phyloP scores from a whole-genome alignment of 2,888 invertebrate species.

The Erynnis tages region DNA sequence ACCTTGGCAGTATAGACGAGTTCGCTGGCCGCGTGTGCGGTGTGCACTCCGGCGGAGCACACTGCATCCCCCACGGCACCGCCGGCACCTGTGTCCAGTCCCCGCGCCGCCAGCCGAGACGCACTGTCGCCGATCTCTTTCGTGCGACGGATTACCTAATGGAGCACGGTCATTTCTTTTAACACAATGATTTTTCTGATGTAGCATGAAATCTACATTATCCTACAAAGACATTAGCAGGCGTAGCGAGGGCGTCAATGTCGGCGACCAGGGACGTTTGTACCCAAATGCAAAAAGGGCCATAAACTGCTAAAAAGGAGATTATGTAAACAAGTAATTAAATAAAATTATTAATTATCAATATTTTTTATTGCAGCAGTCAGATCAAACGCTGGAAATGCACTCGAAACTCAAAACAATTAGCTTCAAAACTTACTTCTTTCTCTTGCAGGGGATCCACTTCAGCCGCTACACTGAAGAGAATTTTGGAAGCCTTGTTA shows the following conservation, averaged over 20 bases:
- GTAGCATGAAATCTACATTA: not conserved
- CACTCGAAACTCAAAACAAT: no score
- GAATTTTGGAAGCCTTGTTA: conserved; percentile 47
- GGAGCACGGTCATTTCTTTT: not conserved
- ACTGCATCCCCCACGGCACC: conserved; percentile 31
- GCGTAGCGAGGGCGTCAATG: no score
- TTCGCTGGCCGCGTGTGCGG: conserved; percentile 47
- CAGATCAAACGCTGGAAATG: no score
- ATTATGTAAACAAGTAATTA: no score
- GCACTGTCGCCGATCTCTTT: conserved; percentile 53
- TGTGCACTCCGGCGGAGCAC: conserved; percentile 40
- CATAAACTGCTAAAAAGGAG: no score
- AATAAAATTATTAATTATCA: no score
- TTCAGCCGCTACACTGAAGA: conserved; percentile 50
- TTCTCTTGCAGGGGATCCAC: conserved; percentile 52
- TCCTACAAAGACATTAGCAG: no score
- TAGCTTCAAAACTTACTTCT: conserved; percentile 42
- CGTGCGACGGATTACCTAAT: conserved; percentile 49
- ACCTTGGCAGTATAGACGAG: conserved; percentile 58
- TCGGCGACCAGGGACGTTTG: no score
- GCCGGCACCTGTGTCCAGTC: conserved; percentile 24
- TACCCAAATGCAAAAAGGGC: no score
- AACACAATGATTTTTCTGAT: not conserved
- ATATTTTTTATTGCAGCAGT: no score
- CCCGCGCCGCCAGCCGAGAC: conserved; percentile 44